phyloP scores from a whole-genome alignment of 1,140 invertebrate species.

The Eciton burchellii region DNA sequence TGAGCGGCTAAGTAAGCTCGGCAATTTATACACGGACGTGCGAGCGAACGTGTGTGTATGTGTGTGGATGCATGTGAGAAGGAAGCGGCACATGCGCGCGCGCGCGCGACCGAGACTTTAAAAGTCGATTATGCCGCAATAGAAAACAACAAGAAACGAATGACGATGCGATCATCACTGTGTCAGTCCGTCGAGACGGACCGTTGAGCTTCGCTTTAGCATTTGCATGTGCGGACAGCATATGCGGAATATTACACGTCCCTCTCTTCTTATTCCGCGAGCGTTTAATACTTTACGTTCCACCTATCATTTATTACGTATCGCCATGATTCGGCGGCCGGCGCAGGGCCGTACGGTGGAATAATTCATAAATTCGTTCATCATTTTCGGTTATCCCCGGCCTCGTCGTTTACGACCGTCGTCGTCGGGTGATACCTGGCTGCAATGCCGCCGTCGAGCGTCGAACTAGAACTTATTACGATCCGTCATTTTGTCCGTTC shows the following conservation, averaged over 20 bases:
- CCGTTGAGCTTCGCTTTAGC: too few species aligned
- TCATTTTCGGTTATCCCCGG: constrained; percentile 32
- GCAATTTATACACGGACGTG: constrained; percentile 72
- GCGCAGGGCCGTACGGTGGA: background rate
- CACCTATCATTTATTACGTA: background rate
- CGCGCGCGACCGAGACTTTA: constrained; percentile 44
- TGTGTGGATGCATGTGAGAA: constrained; percentile 11
- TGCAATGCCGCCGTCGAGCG: constrained; percentile 50
- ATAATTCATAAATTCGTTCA: constrained; percentile 33
- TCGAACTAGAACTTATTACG: constrained; percentile 76
- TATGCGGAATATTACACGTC: background rate
- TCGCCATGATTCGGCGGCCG: background rate
- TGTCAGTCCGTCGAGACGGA: too few species aligned
- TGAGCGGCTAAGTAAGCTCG: constrained; percentile 74
- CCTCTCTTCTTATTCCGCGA: background rate
- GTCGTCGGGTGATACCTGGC: constrained; percentile 20
- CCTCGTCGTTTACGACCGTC: constrained; percentile 56
- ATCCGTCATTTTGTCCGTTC: constrained; percentile 78
- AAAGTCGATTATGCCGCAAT: constrained; percentile 58
- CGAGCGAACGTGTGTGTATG: constrained; percentile 36
- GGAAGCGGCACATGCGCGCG: background rate
- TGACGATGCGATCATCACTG: constrained; percentile 7
- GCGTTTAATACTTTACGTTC: background rate
- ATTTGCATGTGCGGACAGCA: too few species aligned
- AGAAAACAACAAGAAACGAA: constrained; percentile 52